Evolutionary conservation across 2,888 invertebrate species (phyloP), one percentile per base, ranked within the genome.

Genomic region (Diarsia dahlii): DNA sequence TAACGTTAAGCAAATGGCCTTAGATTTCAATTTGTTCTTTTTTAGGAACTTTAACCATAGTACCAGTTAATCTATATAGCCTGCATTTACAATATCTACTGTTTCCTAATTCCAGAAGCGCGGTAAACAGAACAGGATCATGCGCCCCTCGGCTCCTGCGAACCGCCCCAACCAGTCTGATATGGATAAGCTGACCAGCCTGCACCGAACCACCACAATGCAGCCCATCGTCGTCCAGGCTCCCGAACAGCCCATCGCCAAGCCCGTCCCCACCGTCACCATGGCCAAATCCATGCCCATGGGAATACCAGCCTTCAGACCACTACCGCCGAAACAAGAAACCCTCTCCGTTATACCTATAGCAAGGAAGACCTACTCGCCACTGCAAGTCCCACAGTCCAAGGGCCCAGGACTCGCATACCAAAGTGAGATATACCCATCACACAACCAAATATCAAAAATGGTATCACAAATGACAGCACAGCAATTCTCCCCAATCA

Each of bases 271-370:
- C 23, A 86, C 93, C 1, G 84, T 94, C 18, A 96, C 97, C 20
- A 94, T 97, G 92, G 97, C 97, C 1, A 97, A 97, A 71, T 97
- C 97, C 0, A 91, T 97, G 87, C 96, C 97, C 4, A 94, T 97
- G 93, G 97, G 97, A 13, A 97, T 98, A 13, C 98, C 98, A 52
- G 97, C 98, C 0, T 98, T 98, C 94, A 98, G 97, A 90, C 98
- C 98, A 0, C 96, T 98, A 83, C 98, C 98, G 63, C 97, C 98
- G 5, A 96, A 96, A 90, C 96, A 96, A 82, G 96, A 96, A 45
- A 97, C 97, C 12, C 96, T 97, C 74, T 94, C 96, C 90, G 97
- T 97, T 46, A 91, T 97, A 65, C 97, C 97, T 23, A 93, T 97
- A 74, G 88, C 94, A 28, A 92, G 92, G 84, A 93, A 94, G 84